Percentiles rank a stretch among this genome's conserved stretches.
phyloP scores from a whole-genome alignment of 2,888 invertebrate species.

The Xanthorhoe spadicearia region DNA sequence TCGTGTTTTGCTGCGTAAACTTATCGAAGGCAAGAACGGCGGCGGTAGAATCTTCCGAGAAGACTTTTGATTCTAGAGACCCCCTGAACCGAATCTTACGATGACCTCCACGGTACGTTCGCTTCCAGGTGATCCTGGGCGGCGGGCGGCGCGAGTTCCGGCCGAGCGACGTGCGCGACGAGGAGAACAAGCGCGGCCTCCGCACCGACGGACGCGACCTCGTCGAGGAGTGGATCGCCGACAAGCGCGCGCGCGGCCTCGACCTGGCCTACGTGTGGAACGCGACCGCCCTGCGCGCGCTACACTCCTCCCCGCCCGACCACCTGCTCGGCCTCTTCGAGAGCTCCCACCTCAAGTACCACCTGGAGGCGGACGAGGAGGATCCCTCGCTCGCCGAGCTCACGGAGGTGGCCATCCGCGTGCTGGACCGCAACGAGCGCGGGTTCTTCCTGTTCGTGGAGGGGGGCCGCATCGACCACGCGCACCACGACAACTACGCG shows the following conservation, averaged over 20 bases:
- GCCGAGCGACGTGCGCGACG: conserved; percentile 78
- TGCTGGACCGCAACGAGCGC: conserved; percentile 85
- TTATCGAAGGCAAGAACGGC: no score
- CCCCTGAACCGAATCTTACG: no score
- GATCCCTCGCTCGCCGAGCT: conserved; percentile 80
- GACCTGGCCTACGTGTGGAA: conserved; percentile 83
- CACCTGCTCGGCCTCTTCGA: conserved; percentile 87
- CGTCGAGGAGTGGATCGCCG: conserved; percentile 86
- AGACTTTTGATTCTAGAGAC: no score
- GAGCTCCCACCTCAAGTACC: conserved; percentile 86
- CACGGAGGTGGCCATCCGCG: conserved; percentile 87
- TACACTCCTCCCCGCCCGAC: conserved; percentile 79
- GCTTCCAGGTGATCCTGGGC: conserved; percentile 86
- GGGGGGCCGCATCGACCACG: conserved; percentile 87
- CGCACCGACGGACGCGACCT: conserved; percentile 86
- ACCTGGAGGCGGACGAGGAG: conserved; percentile 86
- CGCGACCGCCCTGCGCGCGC: conserved; percentile 42
- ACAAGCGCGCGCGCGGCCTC: conserved; percentile 63
- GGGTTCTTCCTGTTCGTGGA: conserved; percentile 91
- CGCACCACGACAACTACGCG: conserved; percentile 85
- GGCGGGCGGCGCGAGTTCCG: conserved; percentile 88
- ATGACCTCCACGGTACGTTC: not conserved
- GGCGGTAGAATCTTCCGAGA: no score
- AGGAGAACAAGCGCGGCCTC: conserved; percentile 71
- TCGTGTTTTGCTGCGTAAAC: no score